These are phyloP conservation scores for Frieseomelitta varia DNA, from an alignment of 1,140 invertebrate species.

Conservation along the genomic window DNA sequence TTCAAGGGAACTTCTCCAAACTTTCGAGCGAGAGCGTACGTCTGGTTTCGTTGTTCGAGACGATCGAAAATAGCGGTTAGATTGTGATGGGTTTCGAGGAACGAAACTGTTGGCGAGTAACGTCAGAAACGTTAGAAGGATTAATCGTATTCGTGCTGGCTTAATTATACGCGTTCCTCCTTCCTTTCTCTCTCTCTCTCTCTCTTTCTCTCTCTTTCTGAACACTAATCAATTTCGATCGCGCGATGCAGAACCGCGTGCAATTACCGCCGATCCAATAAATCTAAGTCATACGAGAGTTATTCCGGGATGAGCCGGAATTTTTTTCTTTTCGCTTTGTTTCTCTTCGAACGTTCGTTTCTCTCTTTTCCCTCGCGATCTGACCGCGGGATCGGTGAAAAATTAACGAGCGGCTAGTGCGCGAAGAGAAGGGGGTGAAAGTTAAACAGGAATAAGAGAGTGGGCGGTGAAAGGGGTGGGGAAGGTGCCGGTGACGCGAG, in stretches of 20 bases:
- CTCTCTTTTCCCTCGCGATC: background rate
- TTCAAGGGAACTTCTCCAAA: no score
- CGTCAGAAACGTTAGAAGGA: background rate
- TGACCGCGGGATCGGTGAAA: background rate
- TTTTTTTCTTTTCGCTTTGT: no score
- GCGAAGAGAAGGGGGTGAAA: background rate
- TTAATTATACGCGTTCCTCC: background rate
- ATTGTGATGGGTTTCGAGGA: background rate
- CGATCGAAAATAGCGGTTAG: background rate
- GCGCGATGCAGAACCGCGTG: background rate
- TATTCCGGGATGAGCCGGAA: no score
- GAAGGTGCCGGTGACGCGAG: constrained; percentile 3
- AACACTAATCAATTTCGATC: background rate
- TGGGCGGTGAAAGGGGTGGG: background rate
- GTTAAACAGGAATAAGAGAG: constrained; percentile 9
- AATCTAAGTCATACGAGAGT: background rate
- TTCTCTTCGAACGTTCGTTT: background rate
- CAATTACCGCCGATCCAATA: background rate
- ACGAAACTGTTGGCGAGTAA: background rate
- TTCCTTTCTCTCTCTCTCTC: background rate
- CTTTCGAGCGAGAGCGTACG: no score
- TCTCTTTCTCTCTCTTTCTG: background rate
- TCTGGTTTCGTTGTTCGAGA: background rate
- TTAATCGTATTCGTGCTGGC: background rate
- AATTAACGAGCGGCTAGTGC: constrained; percentile 16